These are phyloP conservation scores for Chionomys nivalis DNA, from an alignment of 2,113 vertebrate genomes.

Conservation along the genomic window DNA sequence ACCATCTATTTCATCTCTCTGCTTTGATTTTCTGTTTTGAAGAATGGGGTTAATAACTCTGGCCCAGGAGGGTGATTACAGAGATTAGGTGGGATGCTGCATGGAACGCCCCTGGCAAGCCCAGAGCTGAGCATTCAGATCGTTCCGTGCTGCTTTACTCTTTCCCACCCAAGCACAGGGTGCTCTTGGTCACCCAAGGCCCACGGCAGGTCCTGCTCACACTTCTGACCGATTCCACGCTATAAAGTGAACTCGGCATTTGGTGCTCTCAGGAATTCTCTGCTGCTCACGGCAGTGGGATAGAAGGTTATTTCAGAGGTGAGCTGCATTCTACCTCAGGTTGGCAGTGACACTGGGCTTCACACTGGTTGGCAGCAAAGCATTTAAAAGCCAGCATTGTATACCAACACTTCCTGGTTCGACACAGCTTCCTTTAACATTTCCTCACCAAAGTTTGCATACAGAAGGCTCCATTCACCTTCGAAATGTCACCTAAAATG, in stretches of 20 bases:
- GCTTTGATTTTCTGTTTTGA: constrained; percentile 3
- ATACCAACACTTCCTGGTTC: background rate
- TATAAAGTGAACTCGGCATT: background rate
- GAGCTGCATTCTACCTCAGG: background rate
- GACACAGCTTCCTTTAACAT: background rate
- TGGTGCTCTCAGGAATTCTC: background rate
- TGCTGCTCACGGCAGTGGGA: background rate
- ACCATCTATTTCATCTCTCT: background rate
- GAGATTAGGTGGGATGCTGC: background rate
- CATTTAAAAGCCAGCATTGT: background rate
- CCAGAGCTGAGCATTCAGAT: background rate
- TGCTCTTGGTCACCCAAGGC: background rate
- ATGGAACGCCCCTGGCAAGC: background rate
- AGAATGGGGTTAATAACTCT: constrained; percentile 37
- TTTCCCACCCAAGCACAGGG: background rate
- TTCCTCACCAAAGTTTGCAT: background rate
- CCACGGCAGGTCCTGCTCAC: background rate
- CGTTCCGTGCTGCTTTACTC: background rate
- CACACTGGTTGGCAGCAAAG: background rate
- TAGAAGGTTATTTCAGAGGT: background rate
- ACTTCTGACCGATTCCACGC: background rate
- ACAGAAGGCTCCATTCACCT: background rate
- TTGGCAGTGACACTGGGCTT: background rate
- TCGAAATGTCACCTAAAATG: background rate
- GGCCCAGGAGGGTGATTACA: background rate